Evolutionary conservation across 2,797 vertebrate genomes (phyloP).

Genomic region (Yasuhikotakia modesta): DNA sequence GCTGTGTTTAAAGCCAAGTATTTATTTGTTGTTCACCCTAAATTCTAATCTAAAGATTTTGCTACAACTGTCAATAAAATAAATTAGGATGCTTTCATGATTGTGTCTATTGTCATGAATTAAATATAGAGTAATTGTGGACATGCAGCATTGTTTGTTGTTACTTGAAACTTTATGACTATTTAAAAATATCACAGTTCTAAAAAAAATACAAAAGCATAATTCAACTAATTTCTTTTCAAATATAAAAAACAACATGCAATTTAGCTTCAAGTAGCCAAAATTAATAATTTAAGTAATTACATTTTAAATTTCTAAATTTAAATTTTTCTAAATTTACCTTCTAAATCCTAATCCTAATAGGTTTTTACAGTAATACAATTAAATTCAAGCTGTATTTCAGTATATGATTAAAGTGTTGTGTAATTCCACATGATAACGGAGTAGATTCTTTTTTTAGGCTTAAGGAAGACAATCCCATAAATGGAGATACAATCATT

Average conservation of each 20-base stretch:
- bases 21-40: too few relatives aligned
- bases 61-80: too few relatives aligned
- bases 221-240: too few relatives aligned
- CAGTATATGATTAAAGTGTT: neutral
- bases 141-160: too few relatives aligned
- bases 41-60: too few relatives aligned
- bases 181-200: too few relatives aligned
- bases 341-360: neutral
- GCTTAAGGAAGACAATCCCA: neutral
- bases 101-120: too few relatives aligned
- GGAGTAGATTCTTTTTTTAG: neutral
- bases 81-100: too few relatives aligned
- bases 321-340: neutral
- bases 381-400: neutral
- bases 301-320: neutral
- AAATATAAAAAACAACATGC: neutral
- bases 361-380: neutral
- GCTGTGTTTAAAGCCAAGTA: too few relatives aligned
- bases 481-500: neutral
- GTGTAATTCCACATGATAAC: neutral
- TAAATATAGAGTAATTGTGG: too few relatives aligned
- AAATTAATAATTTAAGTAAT: slow-evolving; percentile 2
- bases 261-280: neutral
- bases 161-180: too few relatives aligned
- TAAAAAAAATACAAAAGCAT: too few relatives aligned